Conservation (phyloP, 2,113 vertebrate species). For the Pavo muticus region DNA sequence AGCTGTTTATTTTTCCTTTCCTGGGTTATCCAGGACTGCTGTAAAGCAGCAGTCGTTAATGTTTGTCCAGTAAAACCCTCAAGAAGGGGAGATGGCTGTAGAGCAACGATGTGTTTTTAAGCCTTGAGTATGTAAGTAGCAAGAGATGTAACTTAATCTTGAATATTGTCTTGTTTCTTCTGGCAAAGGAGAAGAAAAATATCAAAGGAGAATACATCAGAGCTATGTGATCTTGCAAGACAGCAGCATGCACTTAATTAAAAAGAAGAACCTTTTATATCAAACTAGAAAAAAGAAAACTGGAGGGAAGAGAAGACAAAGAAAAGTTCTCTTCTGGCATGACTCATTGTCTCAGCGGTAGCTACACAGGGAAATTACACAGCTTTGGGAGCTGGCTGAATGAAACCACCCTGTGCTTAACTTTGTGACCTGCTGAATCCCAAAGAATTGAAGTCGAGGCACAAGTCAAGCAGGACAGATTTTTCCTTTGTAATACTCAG, state of each 20-base stretch:
- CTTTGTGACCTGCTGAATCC: neutral
- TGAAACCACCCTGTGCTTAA: neutral
- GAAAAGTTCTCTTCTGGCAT: neutral
- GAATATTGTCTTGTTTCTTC: neutral
- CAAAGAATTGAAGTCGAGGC: neutral
- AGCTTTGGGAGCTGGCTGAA: neutral
- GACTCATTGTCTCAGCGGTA: neutral
- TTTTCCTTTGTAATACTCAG: neutral
- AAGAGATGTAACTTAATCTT: neutral
- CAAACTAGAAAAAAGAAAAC: neutral
- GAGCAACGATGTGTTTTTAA: neutral
- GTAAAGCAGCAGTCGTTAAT: neutral
- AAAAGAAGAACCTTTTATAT: neutral
- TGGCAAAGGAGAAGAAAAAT: neutral
- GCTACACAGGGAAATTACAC: neutral
- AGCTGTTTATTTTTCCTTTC: neutral
- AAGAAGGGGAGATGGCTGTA: neutral
- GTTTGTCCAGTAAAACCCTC: neutral
- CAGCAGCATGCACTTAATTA: neutral
- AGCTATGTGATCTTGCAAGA: neutral
- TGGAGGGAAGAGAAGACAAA: neutral
- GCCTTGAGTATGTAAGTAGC: neutral
- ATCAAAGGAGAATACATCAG: neutral
- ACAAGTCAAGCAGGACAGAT: neutral
- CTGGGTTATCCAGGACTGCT: neutral